A percentile compares a stretch with the other conserved stretches of the same genome.
phyloP scores from a whole-genome alignment of 35 echinoderm and acorn worm genomes.

The Heliocidaris tuberculata region DNA sequence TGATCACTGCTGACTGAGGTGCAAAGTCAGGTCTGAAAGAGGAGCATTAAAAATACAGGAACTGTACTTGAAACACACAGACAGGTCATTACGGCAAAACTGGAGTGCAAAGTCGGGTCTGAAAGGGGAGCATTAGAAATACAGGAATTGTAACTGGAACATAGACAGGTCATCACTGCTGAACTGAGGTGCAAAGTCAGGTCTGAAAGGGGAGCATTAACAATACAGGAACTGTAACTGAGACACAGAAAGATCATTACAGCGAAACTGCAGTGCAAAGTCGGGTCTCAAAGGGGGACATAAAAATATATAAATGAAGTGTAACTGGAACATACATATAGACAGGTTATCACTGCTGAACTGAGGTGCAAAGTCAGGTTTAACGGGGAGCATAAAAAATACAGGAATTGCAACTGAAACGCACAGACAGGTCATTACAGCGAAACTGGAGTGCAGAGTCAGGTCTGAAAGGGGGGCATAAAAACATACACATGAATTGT shows the following conservation, averaged over 20 bases:
- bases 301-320: too few relatives aligned
- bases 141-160: too few relatives aligned
- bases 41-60: neutral
- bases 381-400: conserved; percentile 28
- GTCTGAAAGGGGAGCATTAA: conserved; percentile 49
- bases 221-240: neutral
- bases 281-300: conserved; percentile 58
- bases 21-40: conserved; percentile 86
- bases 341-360: conserved; percentile 63
- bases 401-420: neutral
- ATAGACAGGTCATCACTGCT: conserved; percentile 55
- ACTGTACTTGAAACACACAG: neutral
- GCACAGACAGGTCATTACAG: too few relatives aligned
- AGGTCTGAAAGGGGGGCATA: too few relatives aligned
- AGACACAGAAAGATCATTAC: conserved; percentile 23
- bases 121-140: neutral
- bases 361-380: conserved; percentile 84
- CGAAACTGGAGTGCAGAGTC: too few relatives aligned
- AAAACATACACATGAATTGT: too few relatives aligned
- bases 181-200: conserved; percentile 88
- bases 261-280: conserved; percentile 81
- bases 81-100: conserved; percentile 60
- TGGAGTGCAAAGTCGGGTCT: conserved; percentile 89
- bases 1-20: conserved; percentile 77
- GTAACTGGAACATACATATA: too few relatives aligned